Conservation (phyloP, 2,888 invertebrate genomes). For the Hipparchia semele region DNA sequence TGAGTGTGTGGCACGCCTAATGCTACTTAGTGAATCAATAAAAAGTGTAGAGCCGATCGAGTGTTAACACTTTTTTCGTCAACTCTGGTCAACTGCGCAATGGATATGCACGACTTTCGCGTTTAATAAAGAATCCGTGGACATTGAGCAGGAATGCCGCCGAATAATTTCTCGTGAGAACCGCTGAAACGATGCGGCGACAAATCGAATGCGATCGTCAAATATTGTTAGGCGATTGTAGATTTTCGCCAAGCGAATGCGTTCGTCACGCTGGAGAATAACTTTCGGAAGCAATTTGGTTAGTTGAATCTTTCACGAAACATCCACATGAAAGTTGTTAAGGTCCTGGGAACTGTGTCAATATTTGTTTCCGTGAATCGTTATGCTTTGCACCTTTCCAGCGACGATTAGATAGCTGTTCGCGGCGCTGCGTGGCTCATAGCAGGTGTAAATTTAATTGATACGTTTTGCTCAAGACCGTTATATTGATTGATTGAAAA, state of each 20-base stretch:
- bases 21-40: conserved; percentile 54
- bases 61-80: conserved; percentile 70
- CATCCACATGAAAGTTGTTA: conserved; percentile 50
- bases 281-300: conserved; percentile 71
- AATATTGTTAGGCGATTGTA: conserved; percentile 71
- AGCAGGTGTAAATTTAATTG: conserved; percentile 36
- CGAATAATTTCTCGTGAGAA: conserved; percentile 80
- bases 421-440: conserved; percentile 32
- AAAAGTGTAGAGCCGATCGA: conserved; percentile 59
- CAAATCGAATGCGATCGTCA: conserved; percentile 65
- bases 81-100: conserved; percentile 64
- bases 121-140: conserved; percentile 71
- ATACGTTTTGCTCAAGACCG: conserved; percentile 29
- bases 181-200: conserved; percentile 52
- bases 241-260: conserved; percentile 77
- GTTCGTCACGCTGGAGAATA: conserved; percentile 72
- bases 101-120: conserved; percentile 80
- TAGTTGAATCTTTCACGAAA: conserved; percentile 50
- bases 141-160: conserved; percentile 69
- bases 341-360: conserved; percentile 73
- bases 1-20: too few species aligned
- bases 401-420: conserved; percentile 33
- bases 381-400: conserved; percentile 44
- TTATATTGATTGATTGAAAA: conserved; percentile 21
- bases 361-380: conserved; percentile 50